A percentile compares a stretch with the other conserved stretches of the same genome.
phyloP scores from a whole-genome alignment of 1,140 invertebrate species.

The Hesperophylax magnus region DNA sequence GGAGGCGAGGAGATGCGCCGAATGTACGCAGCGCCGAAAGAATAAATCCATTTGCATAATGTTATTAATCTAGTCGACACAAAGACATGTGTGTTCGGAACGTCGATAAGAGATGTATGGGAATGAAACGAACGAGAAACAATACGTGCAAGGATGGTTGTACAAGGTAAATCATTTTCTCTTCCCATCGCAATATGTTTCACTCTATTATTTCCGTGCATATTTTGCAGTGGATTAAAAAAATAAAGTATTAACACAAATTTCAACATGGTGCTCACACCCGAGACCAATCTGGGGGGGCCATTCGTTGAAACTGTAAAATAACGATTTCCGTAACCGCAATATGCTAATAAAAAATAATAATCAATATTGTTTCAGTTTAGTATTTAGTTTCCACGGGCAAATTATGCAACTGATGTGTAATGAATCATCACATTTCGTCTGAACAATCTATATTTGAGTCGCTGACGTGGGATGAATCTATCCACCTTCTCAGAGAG shows the following conservation, averaged over 20 bases:
- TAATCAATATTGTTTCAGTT: neutral
- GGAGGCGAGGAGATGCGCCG: constrained; percentile 30
- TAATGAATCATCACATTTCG: constrained; percentile 27
- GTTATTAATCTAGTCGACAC: constrained; percentile 36
- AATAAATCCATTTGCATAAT: constrained; percentile 39
- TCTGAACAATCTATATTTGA: constrained; percentile 19
- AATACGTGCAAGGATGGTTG: no score
- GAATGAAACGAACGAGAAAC: no score
- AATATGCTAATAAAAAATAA: neutral
- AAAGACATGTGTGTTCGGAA: constrained; percentile 4
- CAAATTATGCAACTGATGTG: neutral
- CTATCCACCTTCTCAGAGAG: constrained; percentile 19
- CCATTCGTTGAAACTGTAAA: no score
- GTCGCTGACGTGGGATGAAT: constrained; percentile 10
- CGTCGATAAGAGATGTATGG: neutral
- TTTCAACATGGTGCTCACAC: no score
- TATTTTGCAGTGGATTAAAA: no score
- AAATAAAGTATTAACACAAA: no score
- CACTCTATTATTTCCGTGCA: no score
- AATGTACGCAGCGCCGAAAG: constrained; percentile 17
- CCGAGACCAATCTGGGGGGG: no score
- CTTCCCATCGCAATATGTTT: no score
- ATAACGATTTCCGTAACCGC: neutral
- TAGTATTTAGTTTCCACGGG: neutral
- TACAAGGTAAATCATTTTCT: no score